Base-by-base conservation (phyloP, 2,113 vertebrate species). In the Oreochromis spilurus region DNA sequence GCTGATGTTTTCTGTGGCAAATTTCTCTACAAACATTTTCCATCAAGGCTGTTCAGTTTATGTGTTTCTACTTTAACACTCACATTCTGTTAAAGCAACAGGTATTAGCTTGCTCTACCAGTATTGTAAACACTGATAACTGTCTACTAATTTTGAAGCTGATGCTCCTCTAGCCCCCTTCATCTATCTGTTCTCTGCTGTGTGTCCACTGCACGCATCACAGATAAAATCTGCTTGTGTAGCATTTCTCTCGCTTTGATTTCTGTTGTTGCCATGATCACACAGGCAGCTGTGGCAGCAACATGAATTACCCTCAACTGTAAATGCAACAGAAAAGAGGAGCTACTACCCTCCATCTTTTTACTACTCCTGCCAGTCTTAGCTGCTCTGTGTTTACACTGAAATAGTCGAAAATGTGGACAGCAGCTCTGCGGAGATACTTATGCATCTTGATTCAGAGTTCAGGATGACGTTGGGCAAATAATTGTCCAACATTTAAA, bases 211-310 rank as follows among this genome's bases (percentile, higher is more conserved):
- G 34, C 10, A n/a, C 2, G 0, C 9, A 19, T 48, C 24, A 45
- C 70, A 75, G 70, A 75, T 50, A 12, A 31, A 75, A 50, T 50
- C 70, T 45, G 9, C 40, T 75, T 75, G 21, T 75, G 67, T 48
- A 0, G 6, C 4, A 75, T 48, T 75, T 75, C 21, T 31, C 16
- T 75, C 0, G 0, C 70, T 75, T 26, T 75, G 43, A 48, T 19
- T 50, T 2, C 14, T 1, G 1, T 75, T 75, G 70, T 50, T 5
- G 24, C 24, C 9, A 29, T 75, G 43, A 29, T 19, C 70, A 75
- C 24, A 75, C 24, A 19, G 24, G 4, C 16, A 75, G 70, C 24
- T 75, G 24, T 48, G 26, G 43, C 21, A 75, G 40, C 70, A 48
- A 5, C 40, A 29, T 75, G 24, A 2, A 48, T 43, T 70, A 43